Evolutionary conservation across 2,797 vertebrate species (phyloP).

Genomic region (Rhynchonycteris naso): DNA sequence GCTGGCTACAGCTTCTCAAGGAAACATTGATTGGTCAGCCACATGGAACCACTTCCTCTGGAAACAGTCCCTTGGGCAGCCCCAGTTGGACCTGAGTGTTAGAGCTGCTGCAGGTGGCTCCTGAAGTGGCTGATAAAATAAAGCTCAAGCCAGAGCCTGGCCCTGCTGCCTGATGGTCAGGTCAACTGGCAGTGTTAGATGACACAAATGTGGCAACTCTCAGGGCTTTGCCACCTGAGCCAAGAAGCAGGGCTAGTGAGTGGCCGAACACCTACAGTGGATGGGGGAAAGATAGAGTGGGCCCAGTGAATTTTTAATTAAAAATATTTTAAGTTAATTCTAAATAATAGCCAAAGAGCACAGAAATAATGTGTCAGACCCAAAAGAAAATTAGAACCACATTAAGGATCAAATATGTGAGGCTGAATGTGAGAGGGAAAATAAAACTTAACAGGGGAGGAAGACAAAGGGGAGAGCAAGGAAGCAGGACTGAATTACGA

Average conservation of each 20-base stretch:
- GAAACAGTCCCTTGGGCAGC: neutral
- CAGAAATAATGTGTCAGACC: neutral
- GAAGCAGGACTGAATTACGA: neutral
- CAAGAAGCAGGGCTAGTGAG: neutral
- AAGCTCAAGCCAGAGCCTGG: neutral
- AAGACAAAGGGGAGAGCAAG: neutral
- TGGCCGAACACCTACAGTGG: neutral
- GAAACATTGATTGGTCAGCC: neutral
- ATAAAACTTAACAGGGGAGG: neutral
- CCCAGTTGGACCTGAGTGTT: neutral
- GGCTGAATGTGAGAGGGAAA: neutral
- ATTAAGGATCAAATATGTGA: neutral
- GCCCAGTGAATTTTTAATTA: neutral
- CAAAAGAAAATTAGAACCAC: conserved; percentile 4
- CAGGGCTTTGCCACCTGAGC: neutral
- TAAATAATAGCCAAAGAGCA: neutral
- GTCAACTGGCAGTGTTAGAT: neutral
- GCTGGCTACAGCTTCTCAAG: neutral
- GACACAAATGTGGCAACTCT: neutral
- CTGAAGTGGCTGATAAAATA: neutral
- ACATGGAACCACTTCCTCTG: neutral
- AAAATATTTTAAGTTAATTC: neutral
- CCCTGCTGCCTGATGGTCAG: neutral
- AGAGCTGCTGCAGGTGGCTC: neutral
- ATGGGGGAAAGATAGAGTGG: neutral